Base-by-base conservation (phyloP, 2,888 invertebrate genomes). In the Mycogona germanica region DNA sequence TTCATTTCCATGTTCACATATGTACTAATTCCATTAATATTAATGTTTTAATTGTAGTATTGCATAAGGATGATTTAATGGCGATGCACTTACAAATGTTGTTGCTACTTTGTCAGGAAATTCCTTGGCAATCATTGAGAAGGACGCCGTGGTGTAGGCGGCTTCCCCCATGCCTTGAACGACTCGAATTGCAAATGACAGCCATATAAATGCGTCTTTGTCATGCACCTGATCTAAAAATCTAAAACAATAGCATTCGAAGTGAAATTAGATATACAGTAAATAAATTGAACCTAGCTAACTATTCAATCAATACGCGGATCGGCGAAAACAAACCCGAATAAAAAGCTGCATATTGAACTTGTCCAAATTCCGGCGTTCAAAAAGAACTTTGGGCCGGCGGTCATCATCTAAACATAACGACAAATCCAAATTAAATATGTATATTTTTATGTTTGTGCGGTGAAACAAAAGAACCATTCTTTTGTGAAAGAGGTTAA, bases 361-460 rank as follows among this genome's bases (percentile, higher is more conserved):
- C 87, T 85, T 0, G 85, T 84, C 57, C 86, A 77, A 54, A 89
- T 85, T 0, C 89, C 88, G 7, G 79, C 79, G 65, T 85, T 85
- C 72, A 88, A 88, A 51, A 87, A 73, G 14, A 81, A 67, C 66
- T 87, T 87, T 0, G 87, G 84, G 0, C 88, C 87, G 55, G 88
- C 76, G 62, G 74, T 75, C 65, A 84, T 82, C 56, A 89, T 75
- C 77, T 78, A 63, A 9, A 28, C 6, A 12, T 29, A 49, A 49
- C 37, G 14, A 25, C 9, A 37, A 26, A 19, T 14, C 47, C 6
- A n/a, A 21, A 38, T 30, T 12, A 29, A 9, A n/a, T n/a, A n/a
- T n/a, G n/a, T n/a, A n/a, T n/a, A n/a, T n/a, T n/a, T n/a, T n/a
- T n/a, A n/a, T n/a, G n/a, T n/a, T n/a, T n/a, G n/a, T n/a, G n/a